Conservation (phyloP, 2,113 vertebrate species). For the Gopherus evgoodei region DNA sequence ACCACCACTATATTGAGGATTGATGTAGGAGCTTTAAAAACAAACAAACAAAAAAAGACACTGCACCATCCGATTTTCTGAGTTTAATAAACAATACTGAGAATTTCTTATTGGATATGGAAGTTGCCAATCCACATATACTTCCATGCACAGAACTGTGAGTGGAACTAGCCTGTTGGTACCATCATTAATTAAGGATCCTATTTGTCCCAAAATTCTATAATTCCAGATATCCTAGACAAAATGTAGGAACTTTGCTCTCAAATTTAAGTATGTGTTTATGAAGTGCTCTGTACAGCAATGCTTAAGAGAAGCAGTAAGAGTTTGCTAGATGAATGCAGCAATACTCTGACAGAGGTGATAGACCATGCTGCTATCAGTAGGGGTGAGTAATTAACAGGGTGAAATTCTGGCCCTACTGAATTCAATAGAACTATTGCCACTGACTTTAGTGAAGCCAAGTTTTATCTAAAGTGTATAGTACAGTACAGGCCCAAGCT, state of each 20-base stretch:
- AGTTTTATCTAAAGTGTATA: not conserved
- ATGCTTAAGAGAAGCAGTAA: not conserved
- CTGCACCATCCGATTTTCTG: not conserved
- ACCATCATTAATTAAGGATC: conserved; percentile 10
- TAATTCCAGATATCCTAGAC: not conserved
- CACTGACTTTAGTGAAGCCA: not conserved
- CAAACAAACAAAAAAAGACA: not conserved
- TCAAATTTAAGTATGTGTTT: not conserved
- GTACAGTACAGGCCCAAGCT: not conserved
- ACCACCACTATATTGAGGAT: not conserved
- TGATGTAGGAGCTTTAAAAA: not conserved
- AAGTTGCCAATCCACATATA: accelerated
- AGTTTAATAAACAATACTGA: not conserved
- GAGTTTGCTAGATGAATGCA: not conserved
- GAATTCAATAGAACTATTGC: not conserved
- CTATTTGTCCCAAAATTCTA: conserved; percentile 4
- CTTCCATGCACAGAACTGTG: not conserved
- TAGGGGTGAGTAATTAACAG: not conserved
- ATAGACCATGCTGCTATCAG: conserved; percentile 8
- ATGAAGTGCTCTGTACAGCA: not conserved
- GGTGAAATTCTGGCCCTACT: not conserved
- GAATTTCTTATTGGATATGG: not conserved
- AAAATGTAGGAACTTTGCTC: not conserved
- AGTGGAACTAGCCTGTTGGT: not conserved
- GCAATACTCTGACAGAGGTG: not conserved